These are phyloP conservation scores for Phylloscopus trochiloides DNA, from an alignment of 2,113 vertebrate species.

Conservation along the genomic window DNA sequence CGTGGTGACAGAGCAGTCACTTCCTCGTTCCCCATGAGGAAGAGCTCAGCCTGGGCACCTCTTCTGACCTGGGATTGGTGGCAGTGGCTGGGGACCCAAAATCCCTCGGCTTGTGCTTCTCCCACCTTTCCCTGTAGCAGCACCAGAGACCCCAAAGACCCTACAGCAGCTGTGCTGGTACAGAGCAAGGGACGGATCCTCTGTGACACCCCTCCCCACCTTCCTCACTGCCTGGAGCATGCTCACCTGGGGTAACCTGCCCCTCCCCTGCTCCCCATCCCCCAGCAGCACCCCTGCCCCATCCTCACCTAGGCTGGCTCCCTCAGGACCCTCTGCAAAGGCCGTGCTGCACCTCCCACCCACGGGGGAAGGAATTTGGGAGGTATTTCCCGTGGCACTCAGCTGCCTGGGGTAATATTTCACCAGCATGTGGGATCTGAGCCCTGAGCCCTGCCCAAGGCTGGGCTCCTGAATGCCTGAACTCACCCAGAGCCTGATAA, in stretches of 20 bases:
- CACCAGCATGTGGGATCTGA: background rate
- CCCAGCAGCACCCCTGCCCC: background rate
- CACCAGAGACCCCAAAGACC: background rate
- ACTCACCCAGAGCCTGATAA: fast-evolving
- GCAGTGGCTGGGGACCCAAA: fast-evolving
- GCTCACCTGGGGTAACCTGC: background rate
- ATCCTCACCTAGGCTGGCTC: background rate
- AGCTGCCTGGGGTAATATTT: background rate
- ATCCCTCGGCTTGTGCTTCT: background rate
- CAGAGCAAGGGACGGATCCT: background rate
- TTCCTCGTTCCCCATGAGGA: background rate
- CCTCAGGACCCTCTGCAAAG: fast-evolving
- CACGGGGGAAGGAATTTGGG: background rate
- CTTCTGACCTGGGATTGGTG: background rate
- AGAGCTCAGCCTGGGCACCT: fast-evolving
- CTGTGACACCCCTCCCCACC: fast-evolving
- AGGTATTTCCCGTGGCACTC: background rate
- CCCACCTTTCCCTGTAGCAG: background rate
- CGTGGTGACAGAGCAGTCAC: background rate
- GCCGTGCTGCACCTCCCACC: background rate
- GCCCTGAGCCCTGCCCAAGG: background rate
- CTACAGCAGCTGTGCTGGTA: background rate
- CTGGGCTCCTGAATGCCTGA: fast-evolving
- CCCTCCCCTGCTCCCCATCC: no score
- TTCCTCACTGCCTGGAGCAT: background rate